Conservation (phyloP, 2,888 invertebrate genomes). For the Psococerastis gibbosa region DNA sequence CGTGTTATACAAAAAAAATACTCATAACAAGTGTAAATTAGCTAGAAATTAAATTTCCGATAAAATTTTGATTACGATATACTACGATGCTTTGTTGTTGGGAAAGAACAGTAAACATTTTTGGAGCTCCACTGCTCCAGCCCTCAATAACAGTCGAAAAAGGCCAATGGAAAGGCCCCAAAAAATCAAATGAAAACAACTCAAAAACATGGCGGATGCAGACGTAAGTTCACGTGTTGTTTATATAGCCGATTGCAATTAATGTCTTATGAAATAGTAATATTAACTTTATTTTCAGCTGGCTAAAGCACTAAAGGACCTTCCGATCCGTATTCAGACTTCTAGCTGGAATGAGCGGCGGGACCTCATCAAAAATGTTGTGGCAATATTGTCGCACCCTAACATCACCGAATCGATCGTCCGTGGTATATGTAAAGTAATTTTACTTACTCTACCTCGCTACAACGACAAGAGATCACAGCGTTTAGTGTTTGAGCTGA, state of each 20-base stretch:
- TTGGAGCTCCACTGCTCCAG: too few relatives aligned
- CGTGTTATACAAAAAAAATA: too few relatives aligned
- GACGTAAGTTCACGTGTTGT: conserved; percentile 37
- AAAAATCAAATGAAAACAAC: conserved; percentile 6
- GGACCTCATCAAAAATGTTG: conserved; percentile 44
- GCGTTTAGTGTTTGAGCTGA: conserved; percentile 46
- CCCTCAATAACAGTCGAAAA: too few relatives aligned
- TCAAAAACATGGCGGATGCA: conserved; percentile 42
- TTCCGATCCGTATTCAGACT: conserved; percentile 51
- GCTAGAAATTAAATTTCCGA: too few relatives aligned
- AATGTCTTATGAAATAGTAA: conserved; percentile 16
- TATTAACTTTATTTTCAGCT: conserved; percentile 32
- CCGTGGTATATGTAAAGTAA: conserved; percentile 56
- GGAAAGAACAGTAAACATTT: too few relatives aligned
- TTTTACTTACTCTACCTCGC: conserved; percentile 55
- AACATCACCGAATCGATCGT: conserved; percentile 60
- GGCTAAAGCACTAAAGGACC: conserved; percentile 47
- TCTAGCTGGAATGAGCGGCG: conserved; percentile 50
- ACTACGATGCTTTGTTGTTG: too few relatives aligned
- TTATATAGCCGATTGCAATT: conserved; percentile 12
- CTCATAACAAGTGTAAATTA: too few relatives aligned
- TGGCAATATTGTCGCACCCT: conserved; percentile 48
- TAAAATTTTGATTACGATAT: too few relatives aligned
- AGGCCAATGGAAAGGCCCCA: not conserved
- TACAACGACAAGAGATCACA: conserved; percentile 67